Conservation (phyloP, 2,797 vertebrate genomes). For the Eupleurogrammus muticus region DNA sequence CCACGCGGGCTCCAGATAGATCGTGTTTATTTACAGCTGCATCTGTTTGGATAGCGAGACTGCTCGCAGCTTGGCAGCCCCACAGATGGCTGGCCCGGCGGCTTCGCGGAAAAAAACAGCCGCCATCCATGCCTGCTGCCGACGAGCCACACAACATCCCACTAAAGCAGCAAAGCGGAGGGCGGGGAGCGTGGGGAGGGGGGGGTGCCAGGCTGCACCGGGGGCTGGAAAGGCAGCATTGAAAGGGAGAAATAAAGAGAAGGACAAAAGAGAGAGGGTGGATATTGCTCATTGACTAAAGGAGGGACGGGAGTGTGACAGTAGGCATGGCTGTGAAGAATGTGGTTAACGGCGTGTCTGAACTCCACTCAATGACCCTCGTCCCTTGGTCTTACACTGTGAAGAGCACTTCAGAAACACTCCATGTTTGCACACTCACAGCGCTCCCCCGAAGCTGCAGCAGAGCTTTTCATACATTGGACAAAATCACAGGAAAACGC, state of each 20-base stretch:
- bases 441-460: conserved; percentile 5
- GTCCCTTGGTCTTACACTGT: conserved; percentile 26
- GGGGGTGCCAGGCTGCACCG: conserved; percentile 1
- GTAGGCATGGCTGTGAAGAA: conserved; percentile 27
- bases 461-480: conserved; percentile 2
- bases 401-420: conserved; percentile 49
- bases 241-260: conserved; percentile 7
- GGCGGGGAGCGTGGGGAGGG: neutral
- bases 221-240: conserved; percentile 14
- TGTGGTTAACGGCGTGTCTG: conserved; percentile 41
- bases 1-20: conserved; percentile 59
- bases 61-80: conserved; percentile 47
- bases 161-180: conserved; percentile 8
- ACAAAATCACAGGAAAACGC: neutral
- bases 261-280: conserved; percentile 29
- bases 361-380: conserved; percentile 52
- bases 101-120: conserved; percentile 37
- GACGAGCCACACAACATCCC: conserved; percentile 12
- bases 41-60: conserved; percentile 69
- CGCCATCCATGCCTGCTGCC: conserved; percentile 26
- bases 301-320: conserved; percentile 21
- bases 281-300: conserved; percentile 39
- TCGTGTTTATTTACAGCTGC: conserved; percentile 73
- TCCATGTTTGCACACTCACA: conserved; percentile 27
- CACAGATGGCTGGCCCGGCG: conserved; percentile 62